Base-by-base conservation (phyloP, 2,888 invertebrate species). In the Azorinus chamasolen region DNA sequence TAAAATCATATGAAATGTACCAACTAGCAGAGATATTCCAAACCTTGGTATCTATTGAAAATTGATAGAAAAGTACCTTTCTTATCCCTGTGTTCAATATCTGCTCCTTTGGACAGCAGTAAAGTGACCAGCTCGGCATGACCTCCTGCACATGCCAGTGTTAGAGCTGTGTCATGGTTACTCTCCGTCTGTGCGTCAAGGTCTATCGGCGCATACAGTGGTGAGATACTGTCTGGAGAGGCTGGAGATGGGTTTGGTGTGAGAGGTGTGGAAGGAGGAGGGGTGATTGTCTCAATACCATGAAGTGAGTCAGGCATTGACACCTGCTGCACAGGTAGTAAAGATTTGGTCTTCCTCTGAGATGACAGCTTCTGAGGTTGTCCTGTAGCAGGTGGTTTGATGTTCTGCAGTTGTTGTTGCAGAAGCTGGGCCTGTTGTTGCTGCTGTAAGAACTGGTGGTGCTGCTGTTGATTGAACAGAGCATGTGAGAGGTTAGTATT, bases 131-230 rank as follows among this genome's bases (percentile, higher is more conserved):
- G 95, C 90, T 99, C 98, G 91, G 98, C 97, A 0, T 99, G 99
- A 22, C 94, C 94, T 79, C 98, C 98, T 74, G 98, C 97, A 94
- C 98, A 99, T 55, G 99, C 99, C 76, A 99, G 95, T 41, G 99
- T 99, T 69, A 99, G 95, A 64, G 99, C 99, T 4, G 99, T 99
- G 94, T 99, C 99, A 94, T 98, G 98, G 94, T 99, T 99, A 89
- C 97, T 97, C 93, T 99, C 99, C 0, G 99, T 99, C 94, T 98
- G 98, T 8, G 98, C 97, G 94, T 99, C 98, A 83, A 99, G 96
- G 93, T 99, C 98, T 27, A 93, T 86, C 2, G 91, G 88, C 62
- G 89, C 87, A 83, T 87, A 88, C 95, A 97, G 86, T 16, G 91
- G 89, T 18, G 91, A 89, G 39, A 87, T 84, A 54, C 84, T 85